Base-by-base conservation (phyloP, 30 jellyfish, hydroid and myxozoan genomes). In the Nemopilema nomurai region DNA sequence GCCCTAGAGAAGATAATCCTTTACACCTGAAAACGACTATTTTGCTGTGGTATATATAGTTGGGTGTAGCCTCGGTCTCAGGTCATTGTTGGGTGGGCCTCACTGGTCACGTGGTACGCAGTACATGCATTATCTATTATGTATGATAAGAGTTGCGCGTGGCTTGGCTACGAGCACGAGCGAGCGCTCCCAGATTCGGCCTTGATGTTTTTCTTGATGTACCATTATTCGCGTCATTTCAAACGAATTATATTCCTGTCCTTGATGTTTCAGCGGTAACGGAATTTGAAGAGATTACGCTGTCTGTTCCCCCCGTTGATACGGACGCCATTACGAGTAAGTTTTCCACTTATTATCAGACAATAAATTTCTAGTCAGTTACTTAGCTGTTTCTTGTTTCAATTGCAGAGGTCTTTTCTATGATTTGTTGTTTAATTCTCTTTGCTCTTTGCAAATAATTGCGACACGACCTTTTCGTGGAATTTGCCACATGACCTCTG, bases 291-390 rank as follows among this genome's bases (percentile, higher is more conserved):
- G 98, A 92, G 78, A 74, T 87, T 16, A 27, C 87, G 17, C 19
- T 92, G 50, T 26, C 79, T 27, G 81, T 87, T 4, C 92, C 90
- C 21, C 98, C 98, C 8, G 98, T 92, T 67, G 98, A 92, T 63
- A 69, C 77, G 16, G 89, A 81, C 23, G 98, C 96, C 3, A 69
- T 92, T 20, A 69, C 97, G 68, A 69, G 98, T 92, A 70, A 41
- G 98, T 30, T 18, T 3, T 41, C 13, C 57, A 41, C 6, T 13
- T 41, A 3, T 13, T 41, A 13, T 41, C 13, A 6, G 57, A 6
- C 6, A 13, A 41, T 41, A 6, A 13, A 3, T 3, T 6, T 41
- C 13, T 41, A 41, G 57, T 6, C 57, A 41, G 13, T 41, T 41
- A 41, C 6, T 41, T 41, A 3, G 57, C 57, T n/a, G n/a, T n/a